Evolutionary conservation across 1,140 invertebrate species (phyloP), one percentile per base, ranked within the genome.

Genomic region (Dryas iulia): DNA sequence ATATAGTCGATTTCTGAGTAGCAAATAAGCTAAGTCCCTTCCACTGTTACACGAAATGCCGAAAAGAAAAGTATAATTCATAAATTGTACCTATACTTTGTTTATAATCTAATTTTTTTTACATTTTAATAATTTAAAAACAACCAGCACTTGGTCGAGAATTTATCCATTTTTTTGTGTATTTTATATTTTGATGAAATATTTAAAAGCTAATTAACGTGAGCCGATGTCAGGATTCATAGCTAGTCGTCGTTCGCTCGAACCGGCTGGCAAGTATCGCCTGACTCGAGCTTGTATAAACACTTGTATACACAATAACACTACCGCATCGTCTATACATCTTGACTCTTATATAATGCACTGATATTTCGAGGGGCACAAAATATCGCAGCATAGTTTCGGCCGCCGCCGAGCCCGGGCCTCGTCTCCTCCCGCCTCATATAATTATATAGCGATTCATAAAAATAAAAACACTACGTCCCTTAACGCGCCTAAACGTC

Each of bases 111-210:
- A 90, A 85, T 86, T 91, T 91, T 91, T 91, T 91, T 91, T 90
- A 90, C 86, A 90, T 90, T 91, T 91, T 91, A 90, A 91, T 90
- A 90, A 91, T 90, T 91, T 91, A 90, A 91, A 89, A 90, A 90
- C 87, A 90, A 91, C 87, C 89, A 91, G 84, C 86, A 88, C 82
- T 91, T 87, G 89, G 89, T 91, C 87, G 88, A 87, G 81, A 89
- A 88, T 89, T 91, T 90, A 88, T 90, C 83, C 84, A 84, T 90
- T 89, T 91, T 90, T 89, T 91, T 90, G 86, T 89, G 83, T 90
- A 89, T 90, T 89, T 90, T 90, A 89, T 91, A 87, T 89, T 90
- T 91, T 91, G 84, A 90, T 91, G 87, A 90, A 89, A 86, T 89
- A 90, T 90, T 88, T 91, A 90, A 83, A 91, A 91, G 87, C 87